Evolutionary conservation across 2,113 vertebrate genomes (phyloP).

Genomic region (Zapornia atra): DNA sequence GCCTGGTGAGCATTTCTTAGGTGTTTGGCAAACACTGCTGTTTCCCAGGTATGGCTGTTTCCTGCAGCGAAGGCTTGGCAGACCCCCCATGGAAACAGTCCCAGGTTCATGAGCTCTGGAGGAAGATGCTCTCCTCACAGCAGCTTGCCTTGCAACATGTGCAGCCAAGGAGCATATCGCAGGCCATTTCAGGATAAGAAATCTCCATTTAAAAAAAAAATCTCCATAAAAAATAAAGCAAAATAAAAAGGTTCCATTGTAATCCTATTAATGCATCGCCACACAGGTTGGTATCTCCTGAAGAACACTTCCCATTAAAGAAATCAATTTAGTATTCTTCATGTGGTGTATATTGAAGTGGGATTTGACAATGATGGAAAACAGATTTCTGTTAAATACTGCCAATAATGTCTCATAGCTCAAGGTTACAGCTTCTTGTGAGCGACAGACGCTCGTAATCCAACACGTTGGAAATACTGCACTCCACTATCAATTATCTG

Average conservation of each 20-base stretch:
- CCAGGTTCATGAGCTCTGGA: not conserved
- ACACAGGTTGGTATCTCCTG: constrained; percentile 57
- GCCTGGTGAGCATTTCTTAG: not conserved
- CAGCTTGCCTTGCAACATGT: not conserved
- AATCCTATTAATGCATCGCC: constrained; percentile 61
- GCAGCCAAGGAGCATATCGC: not conserved
- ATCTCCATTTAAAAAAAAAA: constrained; percentile 10
- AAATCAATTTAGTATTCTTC: constrained; percentile 75
- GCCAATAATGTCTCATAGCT: constrained; percentile 74
- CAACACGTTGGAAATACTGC: constrained; percentile 39
- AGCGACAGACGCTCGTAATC: constrained; percentile 62
- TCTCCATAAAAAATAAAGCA: not conserved
- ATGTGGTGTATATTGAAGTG: constrained; percentile 72
- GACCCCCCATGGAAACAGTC: not conserved
- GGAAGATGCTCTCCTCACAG: rapidly evolving
- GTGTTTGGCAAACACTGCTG: rapidly evolving
- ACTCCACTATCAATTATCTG: constrained; percentile 58
- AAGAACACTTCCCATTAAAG: constrained; percentile 70
- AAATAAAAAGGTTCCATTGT: constrained; percentile 44
- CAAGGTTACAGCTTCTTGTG: constrained; percentile 70
- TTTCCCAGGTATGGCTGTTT: not conserved
- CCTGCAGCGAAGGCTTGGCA: not conserved
- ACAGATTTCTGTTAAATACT: constrained; percentile 77
- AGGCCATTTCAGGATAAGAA: not conserved
- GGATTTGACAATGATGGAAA: constrained; percentile 78